Percentiles rank a stretch among this genome's conserved stretches.
phyloP scores from a whole-genome alignment of 2,113 vertebrate genomes.

The Muntiacus reevesi region DNA sequence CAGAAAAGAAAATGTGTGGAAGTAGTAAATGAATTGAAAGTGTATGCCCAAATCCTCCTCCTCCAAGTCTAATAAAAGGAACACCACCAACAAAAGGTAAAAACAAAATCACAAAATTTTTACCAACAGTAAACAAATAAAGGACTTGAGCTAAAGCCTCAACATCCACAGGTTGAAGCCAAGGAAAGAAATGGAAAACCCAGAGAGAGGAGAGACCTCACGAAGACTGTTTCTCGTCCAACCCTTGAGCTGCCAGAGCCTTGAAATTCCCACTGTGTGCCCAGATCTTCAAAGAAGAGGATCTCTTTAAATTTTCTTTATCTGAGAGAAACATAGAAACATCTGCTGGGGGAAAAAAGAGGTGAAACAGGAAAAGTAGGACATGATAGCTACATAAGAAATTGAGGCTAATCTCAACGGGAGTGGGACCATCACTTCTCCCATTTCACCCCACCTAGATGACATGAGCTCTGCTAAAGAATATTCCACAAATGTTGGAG shows the following conservation, averaged over 20 bases:
- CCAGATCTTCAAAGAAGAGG: not conserved
- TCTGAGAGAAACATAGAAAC: not conserved
- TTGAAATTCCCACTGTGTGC: not conserved
- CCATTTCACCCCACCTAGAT: rapidly evolving
- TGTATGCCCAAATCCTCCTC: not conserved
- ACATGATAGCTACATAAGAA: not conserved
- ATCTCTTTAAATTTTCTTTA: not conserved
- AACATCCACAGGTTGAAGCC: not conserved
- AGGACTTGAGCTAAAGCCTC: not conserved
- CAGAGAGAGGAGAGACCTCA: not conserved
- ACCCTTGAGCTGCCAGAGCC: not conserved
- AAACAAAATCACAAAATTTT: not conserved
- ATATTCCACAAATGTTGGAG: not conserved
- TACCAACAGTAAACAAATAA: not conserved
- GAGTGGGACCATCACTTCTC: not conserved
- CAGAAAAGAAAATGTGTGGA: not conserved
- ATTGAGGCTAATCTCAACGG: not conserved
- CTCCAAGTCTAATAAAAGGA: not conserved
- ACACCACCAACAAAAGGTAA: not conserved
- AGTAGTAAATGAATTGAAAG: not conserved
- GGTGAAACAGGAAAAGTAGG: not conserved
- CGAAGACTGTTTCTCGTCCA: not conserved
- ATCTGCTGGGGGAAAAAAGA: not conserved
- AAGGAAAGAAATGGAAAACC: not conserved
- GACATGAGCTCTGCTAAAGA: not conserved